Conservation (phyloP, 2,888 invertebrate species). For the Coelopa pilipes region DNA sequence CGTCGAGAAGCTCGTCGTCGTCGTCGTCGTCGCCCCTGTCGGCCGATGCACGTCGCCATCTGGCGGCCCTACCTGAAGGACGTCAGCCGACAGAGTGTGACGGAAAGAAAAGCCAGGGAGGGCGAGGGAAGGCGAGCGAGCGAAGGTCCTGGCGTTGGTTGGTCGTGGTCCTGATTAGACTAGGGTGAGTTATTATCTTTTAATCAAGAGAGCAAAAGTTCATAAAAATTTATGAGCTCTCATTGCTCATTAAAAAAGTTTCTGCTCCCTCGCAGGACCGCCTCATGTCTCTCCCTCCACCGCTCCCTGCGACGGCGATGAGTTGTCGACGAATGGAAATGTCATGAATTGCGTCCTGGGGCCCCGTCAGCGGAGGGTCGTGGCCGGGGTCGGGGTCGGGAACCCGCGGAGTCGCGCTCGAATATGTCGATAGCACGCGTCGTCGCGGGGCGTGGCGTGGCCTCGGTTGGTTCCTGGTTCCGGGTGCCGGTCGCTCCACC, state of each 20-base stretch:
- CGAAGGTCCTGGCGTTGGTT: background rate
- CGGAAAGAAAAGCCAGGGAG: background rate
- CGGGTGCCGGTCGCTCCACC: background rate
- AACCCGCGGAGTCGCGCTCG: too few relatives aligned
- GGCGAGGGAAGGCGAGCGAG: background rate
- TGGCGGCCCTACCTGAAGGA: background rate
- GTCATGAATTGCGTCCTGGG: too few relatives aligned
- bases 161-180: background rate
- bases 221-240: constrained; percentile 5
- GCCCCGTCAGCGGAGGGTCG: too few relatives aligned
- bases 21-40: background rate
- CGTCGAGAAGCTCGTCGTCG: background rate
- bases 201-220: constrained; percentile 22
- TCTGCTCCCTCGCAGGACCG: background rate
- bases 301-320: too few relatives aligned
- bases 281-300: background rate
- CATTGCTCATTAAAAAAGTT: constrained; percentile 15
- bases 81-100: background rate
- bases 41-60: background rate
- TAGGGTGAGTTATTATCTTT: constrained; percentile 19
- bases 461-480: too few relatives aligned
- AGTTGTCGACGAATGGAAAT: too few relatives aligned
- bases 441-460: too few relatives aligned
- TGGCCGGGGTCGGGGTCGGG: too few relatives aligned
- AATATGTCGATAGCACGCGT: too few relatives aligned